phyloP scores from a whole-genome alignment of 2,888 invertebrate species.

The Lycocerus yunnanus region DNA sequence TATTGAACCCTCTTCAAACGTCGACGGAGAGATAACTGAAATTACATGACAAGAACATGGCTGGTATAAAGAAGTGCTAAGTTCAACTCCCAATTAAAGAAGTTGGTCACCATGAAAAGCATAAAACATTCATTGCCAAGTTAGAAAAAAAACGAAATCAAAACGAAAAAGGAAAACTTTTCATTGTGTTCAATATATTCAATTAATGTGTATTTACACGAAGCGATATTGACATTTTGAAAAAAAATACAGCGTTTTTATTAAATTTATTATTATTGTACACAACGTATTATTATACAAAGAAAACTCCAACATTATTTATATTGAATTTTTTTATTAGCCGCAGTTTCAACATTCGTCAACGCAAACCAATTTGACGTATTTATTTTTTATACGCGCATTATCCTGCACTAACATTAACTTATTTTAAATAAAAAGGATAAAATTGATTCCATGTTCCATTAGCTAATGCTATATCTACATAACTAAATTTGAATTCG shows the following conservation, averaged over 20 bases:
- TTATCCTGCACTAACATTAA: neutral
- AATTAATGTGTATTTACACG: neutral
- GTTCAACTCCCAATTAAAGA: neutral
- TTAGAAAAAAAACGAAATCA: neutral
- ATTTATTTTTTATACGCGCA: neutral
- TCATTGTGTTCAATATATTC: neutral
- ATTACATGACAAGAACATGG: neutral
- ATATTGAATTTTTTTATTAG: neutral
- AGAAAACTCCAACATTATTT: neutral
- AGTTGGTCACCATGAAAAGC: neutral
- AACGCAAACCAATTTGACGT: neutral
- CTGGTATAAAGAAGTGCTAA: neutral
- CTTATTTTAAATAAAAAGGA: neutral
- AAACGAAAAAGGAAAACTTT: neutral
- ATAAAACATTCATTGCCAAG: neutral
- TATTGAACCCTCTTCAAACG: neutral
- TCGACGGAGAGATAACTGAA: neutral
- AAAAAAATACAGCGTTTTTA: neutral
- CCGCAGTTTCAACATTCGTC: neutral
- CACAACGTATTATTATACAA: neutral
- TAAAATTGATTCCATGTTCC: neutral
- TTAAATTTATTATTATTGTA: neutral
- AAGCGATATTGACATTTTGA: neutral
- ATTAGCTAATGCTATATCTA: neutral
- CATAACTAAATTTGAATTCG: neutral